A percentile compares a stretch with the other conserved stretches of the same genome.
These are phyloP conservation scores for Ciconia maguari DNA, from an alignment of 2,113 vertebrate species.

Conservation along the genomic window DNA sequence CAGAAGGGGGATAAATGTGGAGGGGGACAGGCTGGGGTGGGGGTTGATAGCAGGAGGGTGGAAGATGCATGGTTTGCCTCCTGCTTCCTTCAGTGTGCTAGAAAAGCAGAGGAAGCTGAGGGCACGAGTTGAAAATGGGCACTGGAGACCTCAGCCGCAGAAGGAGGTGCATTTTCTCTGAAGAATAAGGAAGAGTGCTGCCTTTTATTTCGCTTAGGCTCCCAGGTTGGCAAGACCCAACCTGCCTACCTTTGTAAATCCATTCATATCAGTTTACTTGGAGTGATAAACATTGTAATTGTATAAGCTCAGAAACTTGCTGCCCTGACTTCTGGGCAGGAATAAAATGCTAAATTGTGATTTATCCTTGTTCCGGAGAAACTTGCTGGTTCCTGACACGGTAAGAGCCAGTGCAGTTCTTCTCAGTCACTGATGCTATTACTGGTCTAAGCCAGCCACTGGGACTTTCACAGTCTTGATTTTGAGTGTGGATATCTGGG, in stretches of 20 bases:
- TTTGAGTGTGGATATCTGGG: neutral
- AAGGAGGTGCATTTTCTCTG: neutral
- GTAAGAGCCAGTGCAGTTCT: neutral
- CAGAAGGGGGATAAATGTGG: neutral
- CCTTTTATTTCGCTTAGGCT: neutral
- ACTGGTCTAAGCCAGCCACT: neutral
- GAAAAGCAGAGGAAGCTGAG: neutral
- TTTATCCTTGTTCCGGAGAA: neutral
- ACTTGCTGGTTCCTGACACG: neutral
- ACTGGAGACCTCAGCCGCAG: neutral
- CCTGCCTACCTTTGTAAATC: neutral
- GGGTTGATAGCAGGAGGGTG: neutral
- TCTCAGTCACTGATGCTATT: neutral
- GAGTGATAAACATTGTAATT: neutral
- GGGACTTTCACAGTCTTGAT: neutral
- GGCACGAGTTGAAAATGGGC: neutral
- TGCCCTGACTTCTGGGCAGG: neutral
- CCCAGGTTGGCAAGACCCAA: neutral
- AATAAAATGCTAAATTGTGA: neutral
- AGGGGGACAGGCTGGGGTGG: neutral
- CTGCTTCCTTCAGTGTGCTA: neutral
- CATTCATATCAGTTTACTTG: neutral
- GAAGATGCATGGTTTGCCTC: neutral
- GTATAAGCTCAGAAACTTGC: neutral
- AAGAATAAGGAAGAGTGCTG: neutral